Evolutionary conservation across 2,888 invertebrate species (phyloP), one percentile per base, ranked within the genome.

Genomic region (Synanthedon tipuliformis): DNA sequence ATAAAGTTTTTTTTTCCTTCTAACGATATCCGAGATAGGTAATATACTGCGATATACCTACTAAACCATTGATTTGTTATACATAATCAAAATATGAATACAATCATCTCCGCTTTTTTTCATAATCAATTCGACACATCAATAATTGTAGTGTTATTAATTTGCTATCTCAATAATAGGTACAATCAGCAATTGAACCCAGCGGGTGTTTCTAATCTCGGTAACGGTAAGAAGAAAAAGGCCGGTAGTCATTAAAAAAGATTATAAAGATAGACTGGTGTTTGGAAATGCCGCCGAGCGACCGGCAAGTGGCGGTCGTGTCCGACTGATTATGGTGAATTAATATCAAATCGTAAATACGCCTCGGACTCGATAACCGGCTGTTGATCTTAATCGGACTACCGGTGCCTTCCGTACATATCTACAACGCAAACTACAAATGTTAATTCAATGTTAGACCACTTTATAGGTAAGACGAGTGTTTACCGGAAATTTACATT

Each of bases 231-330:
- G 23, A 16, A 50, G 45, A 18, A 52, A 41, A 49, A 49, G 49
- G 68, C 76, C 78, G 74, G 78, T 78, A 79, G 79, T 80, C 72
- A 71, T 79, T 75, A 76, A 66, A 34, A 63, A 59, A 69, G 70
- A 75, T 72, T 65, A 63, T 59, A 50, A 23, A 45, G 56, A 56
- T 56, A 55, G 53, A n/a, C n/a, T n/a, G n/a, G 53, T 52, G 55
- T 50, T 40, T 51, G 56, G 53, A 48, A 41, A 40, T 48, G 40
- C 40, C 15, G 27, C 16, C 18, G 34, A 50, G 64, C 64, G 57
- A 62, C 65, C 66, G 60, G 58, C 55, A 61, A 66, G 71, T 68
- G 68, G 72, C 69, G 64, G 68, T 66, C 71, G 70, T 71, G 71
- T 66, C 65, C 60, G 63, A 66, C 61, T 73, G 73, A 76, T 79